phyloP scores from a whole-genome alignment of 2,888 invertebrate genomes.

The Odontocerum albicorne region DNA sequence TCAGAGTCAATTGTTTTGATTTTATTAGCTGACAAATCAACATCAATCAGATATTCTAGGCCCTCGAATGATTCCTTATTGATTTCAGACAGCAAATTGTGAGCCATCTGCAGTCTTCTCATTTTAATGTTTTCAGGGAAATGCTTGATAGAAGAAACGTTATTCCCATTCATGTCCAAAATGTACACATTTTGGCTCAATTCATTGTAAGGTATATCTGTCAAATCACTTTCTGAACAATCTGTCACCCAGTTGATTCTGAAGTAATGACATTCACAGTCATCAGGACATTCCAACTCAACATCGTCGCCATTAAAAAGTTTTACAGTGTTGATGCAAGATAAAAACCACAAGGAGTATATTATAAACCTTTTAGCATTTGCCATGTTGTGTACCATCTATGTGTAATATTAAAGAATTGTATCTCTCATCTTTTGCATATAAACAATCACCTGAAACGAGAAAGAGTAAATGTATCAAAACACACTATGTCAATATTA shows the following conservation, averaged over 20 bases:
- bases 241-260: conserved; percentile 77
- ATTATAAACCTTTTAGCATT: conserved; percentile 1
- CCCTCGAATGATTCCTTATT: conserved; percentile 64
- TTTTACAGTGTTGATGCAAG: not conserved
- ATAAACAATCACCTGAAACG: too few relatives aligned
- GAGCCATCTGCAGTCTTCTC: conserved; percentile 68
- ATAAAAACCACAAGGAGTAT: conserved; percentile 14
- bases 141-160: conserved; percentile 59
- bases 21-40: conserved; percentile 68
- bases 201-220: conserved; percentile 67
- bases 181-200: conserved; percentile 71
- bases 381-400: conserved; percentile 22
- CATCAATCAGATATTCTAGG: conserved; percentile 67
- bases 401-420: too few relatives aligned
- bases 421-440: too few relatives aligned
- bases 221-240: conserved; percentile 73
- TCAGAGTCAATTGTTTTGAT: conserved; percentile 67
- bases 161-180: conserved; percentile 70
- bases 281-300: conserved; percentile 71
- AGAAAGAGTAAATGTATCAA: too few relatives aligned
- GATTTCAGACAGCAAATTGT: conserved; percentile 63
- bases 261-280: conserved; percentile 76
- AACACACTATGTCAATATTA: too few relatives aligned
- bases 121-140: conserved; percentile 71
- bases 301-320: conserved; percentile 60